Evolutionary conservation across 2,888 invertebrate genomes (phyloP).

Genomic region (Drosophila paranaensis): DNA sequence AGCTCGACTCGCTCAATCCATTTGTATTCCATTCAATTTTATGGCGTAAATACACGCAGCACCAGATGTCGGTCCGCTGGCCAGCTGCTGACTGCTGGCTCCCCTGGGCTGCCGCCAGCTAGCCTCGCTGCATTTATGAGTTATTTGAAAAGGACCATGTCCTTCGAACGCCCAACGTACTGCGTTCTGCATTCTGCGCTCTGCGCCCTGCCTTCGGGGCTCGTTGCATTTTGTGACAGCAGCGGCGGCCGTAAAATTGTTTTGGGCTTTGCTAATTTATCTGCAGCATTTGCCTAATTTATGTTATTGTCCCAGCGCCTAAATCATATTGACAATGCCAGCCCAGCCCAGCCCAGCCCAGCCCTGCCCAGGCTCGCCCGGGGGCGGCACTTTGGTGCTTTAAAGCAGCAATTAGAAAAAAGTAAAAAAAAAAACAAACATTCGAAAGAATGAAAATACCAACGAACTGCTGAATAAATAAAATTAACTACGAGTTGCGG

Average conservation of each 20-base stretch:
- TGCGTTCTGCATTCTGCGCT: slow-evolving; percentile 15
- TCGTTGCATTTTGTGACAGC: slow-evolving; percentile 60
- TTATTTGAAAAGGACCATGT: slow-evolving; percentile 72
- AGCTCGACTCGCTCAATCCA: slow-evolving; percentile 29
- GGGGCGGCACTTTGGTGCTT: slow-evolving; percentile 18
- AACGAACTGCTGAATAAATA: slow-evolving; percentile 67
- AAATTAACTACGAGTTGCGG: slow-evolving; percentile 80
- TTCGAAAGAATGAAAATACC: slow-evolving; percentile 13
- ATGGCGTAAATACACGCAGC: slow-evolving; percentile 65
- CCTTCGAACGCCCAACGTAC: neutral
- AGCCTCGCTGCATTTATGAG: slow-evolving; percentile 70
- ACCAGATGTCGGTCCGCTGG: slow-evolving; percentile 62
- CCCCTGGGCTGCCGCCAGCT: slow-evolving; percentile 12
- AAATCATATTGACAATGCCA: slow-evolving; percentile 64
- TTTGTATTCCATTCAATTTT: slow-evolving; percentile 60
- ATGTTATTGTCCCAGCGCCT: slow-evolving; percentile 59
- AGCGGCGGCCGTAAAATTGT: slow-evolving; percentile 62
- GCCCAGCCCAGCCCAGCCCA: neutral
- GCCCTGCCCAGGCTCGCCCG: neutral
- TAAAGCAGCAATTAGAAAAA: slow-evolving; percentile 52
- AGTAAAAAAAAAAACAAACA: neutral
- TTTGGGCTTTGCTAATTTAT: slow-evolving; percentile 73
- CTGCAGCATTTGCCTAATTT: slow-evolving; percentile 77
- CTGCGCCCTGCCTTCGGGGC: slow-evolving; percentile 37
- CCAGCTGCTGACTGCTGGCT: slow-evolving; percentile 46